These are phyloP conservation scores for Jordanella pulchra DNA, from an alignment of 2,797 vertebrate genomes.

Conservation along the genomic window DNA sequence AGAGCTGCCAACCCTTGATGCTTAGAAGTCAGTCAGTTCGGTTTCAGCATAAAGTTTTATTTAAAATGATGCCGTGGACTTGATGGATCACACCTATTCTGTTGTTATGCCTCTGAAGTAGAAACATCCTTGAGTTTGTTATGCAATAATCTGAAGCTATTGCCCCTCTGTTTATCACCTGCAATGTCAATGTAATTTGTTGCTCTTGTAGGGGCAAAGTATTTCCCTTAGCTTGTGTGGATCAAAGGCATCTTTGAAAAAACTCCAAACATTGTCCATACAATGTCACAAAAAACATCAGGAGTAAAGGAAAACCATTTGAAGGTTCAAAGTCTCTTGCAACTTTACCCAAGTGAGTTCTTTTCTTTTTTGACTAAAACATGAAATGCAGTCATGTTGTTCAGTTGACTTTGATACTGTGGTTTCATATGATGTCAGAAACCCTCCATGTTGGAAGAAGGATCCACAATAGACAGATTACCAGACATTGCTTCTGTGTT, in stretches of 20 bases:
- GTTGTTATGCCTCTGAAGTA: neutral
- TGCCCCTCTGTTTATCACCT: slow-evolving; percentile 1
- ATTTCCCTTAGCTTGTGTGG: neutral
- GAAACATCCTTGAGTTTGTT: neutral
- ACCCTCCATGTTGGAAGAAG: neutral
- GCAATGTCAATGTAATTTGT: slow-evolving; percentile 2
- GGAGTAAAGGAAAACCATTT: neutral
- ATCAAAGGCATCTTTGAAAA: slow-evolving; percentile 2
- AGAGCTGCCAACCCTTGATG: neutral
- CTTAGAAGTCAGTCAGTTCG: neutral
- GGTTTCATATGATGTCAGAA: slow-evolving; percentile 1
- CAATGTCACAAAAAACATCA: slow-evolving; percentile 2
- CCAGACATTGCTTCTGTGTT: neutral
- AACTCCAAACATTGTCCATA: slow-evolving; percentile 2
- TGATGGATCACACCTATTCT: neutral
- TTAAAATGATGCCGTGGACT: neutral
- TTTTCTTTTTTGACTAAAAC: neutral
- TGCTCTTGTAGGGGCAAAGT: neutral
- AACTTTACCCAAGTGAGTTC: neutral
- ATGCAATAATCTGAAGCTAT: slow-evolving; percentile 1
- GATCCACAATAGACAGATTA: neutral
- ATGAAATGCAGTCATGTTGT: neutral
- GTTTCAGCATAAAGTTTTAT: neutral
- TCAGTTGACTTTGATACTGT: neutral
- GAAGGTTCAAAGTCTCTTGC: slow-evolving; percentile 1